Percentiles rank a stretch among this genome's conserved stretches.
These are phyloP conservation scores for Drosophila rhopaloa DNA, from an alignment of 1,140 invertebrate genomes.

Conservation along the genomic window DNA sequence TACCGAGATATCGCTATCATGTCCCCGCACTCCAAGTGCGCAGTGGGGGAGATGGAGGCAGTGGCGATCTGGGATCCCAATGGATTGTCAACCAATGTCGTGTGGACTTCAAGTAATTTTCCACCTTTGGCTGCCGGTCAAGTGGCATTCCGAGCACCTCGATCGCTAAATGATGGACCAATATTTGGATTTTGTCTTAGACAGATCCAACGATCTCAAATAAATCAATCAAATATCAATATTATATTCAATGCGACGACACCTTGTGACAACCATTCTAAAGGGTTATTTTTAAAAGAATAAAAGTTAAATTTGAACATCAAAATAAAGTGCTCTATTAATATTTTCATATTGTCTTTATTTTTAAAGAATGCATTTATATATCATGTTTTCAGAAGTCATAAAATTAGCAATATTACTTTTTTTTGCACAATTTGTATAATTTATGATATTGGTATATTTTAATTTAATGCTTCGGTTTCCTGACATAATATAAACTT, in stretches of 20 bases:
- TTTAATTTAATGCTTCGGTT: no score
- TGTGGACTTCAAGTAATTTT: constrained; percentile 53
- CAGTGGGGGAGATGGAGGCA: neutral
- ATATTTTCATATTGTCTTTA: no score
- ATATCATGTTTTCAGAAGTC: no score
- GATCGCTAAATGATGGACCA: constrained; percentile 25
- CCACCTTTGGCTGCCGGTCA: constrained; percentile 28
- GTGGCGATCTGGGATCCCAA: neutral
- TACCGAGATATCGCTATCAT: constrained; percentile 23
- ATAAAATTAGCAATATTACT: no score
- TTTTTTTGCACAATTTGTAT: no score
- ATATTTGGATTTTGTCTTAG: constrained; percentile 48
- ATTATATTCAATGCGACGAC: constrained; percentile 11
- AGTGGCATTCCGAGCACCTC: constrained; percentile 14
- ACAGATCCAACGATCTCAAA: constrained; percentile 5
- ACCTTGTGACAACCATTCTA: constrained; percentile 30
- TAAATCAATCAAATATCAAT: constrained; percentile 16
- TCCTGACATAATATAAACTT: no score
- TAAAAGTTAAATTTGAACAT: no score
- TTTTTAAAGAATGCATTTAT: no score
- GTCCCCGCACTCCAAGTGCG: neutral
- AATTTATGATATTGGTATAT: no score
- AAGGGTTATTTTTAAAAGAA: constrained; percentile 2
- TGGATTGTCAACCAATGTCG: constrained; percentile 3
- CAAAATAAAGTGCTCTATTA: no score